Evolutionary conservation across 92 coral and sea anemone genomes (phyloP), one percentile per base, ranked within the genome.

Genomic region (Ricordea florida): DNA sequence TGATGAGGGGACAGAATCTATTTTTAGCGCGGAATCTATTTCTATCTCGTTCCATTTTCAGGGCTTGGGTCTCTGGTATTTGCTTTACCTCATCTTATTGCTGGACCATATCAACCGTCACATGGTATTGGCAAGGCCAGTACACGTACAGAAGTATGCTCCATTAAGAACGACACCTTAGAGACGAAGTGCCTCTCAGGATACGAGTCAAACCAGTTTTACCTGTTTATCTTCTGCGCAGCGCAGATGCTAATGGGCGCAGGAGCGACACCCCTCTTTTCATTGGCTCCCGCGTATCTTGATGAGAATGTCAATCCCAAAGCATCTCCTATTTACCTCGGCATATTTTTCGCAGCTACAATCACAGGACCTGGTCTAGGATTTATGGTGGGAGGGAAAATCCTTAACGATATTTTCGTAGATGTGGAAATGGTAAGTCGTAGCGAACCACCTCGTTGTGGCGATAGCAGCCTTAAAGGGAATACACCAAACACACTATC

Each of bases 271-370:
- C 90, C 93, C 4, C 80, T 89, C 22, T 90, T 64, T 24, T 78
- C 82, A 5, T 56, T 89, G 3, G 90, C 85, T 18, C 86, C 84
- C 21, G 88, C 92, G 6, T 90, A 75, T 24, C 62, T 90, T n/a
- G 96, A 90, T 59, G 96, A 90, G 23, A 90, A 90, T 46, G 75
- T 78, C 27, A 83, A 81, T 35, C 91, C 96, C 8, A 90, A 85
- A 52, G 65, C 83, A 27, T 81, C 78, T 24, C 86, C 91, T 36
- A 47, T 80, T 32, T 89, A 79, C 35, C 48, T 89, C 3, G 94
- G 91, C 20, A 57, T 90, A 20, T 90, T 78, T 41, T 87, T 80
- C 33, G 81, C 87, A 2, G 36, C 88, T 20, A 80, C 84, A 27
- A 77, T 86, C 27, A 52, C 79, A 16, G 97, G 92, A 13, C 93